Evolutionary conservation across 2,113 vertebrate species (phyloP).

Genomic region (Amphiprion ocellaris): DNA sequence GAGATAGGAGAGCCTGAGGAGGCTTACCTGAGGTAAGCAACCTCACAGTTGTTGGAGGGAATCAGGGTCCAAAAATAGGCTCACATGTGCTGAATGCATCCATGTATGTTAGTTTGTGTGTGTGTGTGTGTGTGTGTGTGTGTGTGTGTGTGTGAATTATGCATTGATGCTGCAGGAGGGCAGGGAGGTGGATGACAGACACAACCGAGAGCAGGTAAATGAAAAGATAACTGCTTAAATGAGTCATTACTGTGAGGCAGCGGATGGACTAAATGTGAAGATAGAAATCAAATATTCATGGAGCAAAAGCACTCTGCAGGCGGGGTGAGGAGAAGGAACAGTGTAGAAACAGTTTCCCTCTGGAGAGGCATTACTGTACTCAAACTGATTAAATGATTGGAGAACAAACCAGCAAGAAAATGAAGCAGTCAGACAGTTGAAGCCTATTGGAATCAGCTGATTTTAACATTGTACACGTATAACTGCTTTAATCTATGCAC

Average conservation of each 20-base stretch:
- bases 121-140: conserved; percentile 15
- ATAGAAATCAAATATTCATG: conserved; percentile 65
- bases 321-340: conserved; percentile 28
- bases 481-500: background rate
- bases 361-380: conserved; percentile 35
- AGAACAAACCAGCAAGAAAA: background rate
- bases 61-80: conserved; percentile 16
- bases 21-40: conserved; percentile 69
- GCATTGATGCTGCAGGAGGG: conserved; percentile 9
- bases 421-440: background rate
- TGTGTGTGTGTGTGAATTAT: background rate
- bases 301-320: conserved; percentile 46
- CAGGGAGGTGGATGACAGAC: conserved; percentile 23
- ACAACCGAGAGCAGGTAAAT: conserved; percentile 13
- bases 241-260: conserved; percentile 32
- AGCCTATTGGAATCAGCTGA: background rate
- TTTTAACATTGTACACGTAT: background rate
- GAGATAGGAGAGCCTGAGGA: conserved; percentile 37
- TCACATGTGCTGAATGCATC: background rate
- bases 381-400: background rate
- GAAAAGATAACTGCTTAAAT: conserved; percentile 46
- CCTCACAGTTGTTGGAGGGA: conserved; percentile 29
- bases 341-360: conserved; percentile 14
- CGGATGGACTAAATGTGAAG: conserved; percentile 39
- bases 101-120: conserved; percentile 4